Evolutionary conservation across 2,797 vertebrate genomes (phyloP), one percentile per base, ranked within the genome.

Genomic region (Sebastes iracundus): DNA sequence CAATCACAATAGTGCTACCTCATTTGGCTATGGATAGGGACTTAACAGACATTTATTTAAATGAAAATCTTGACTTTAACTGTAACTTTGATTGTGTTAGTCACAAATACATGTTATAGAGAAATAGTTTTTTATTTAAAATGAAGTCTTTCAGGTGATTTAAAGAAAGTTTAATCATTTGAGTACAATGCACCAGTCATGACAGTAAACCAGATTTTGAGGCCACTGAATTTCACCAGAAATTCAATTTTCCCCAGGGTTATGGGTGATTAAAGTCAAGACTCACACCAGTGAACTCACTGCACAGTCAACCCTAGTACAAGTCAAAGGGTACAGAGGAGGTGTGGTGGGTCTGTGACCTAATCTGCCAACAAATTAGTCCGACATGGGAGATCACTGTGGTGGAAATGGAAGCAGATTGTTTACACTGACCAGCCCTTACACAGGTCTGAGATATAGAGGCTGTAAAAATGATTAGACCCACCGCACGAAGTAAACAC

Each of bases 261-360:
- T 79, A 84, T 69, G 30, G 52, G 27, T 86, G 83, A 86, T 87
- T 91, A 83, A 86, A 83, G 75, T 76, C 77, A 75, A 72, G 55
- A 80, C 85, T 89, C 72, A 86, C 82, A 56, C 38, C 52, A 64
- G 60, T 80, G 71, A 72, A 42, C 68, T 33, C 35, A 12, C 49
- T 2, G 11, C 67, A 63, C 63, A 53, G 72, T 84, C 86, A 59
- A 86, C 87, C 82, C 32, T 2, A 53, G 61, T 49, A 14, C 13
- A 22, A 78, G 81, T 89, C 74, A 84, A 83, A 86, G 80, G 71
- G 16, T 76, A 77, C 14, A 27, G 75, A 71, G 42, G 80, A 75
- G 66, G 9, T 69, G 66, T 7, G 33, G 25, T 9, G 18, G 76
- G 32, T 73, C 64, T 30, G 25, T 35, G 71, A 73, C 81, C 78